Base-by-base conservation (phyloP, 1,140 invertebrate genomes). In the Drosophila ambigua region DNA sequence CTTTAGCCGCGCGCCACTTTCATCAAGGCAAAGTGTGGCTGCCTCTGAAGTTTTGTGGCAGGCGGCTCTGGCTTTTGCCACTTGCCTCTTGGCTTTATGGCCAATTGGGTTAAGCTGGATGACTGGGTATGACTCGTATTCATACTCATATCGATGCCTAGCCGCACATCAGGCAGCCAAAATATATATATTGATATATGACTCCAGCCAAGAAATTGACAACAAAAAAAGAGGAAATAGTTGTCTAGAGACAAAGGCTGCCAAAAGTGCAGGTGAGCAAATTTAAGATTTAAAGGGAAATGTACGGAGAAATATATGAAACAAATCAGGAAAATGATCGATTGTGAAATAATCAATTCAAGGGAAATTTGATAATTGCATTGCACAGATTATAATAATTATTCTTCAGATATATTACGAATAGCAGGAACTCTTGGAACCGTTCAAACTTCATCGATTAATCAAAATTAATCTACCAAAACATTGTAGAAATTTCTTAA, bases 21-120 rank as follows among this genome's bases (percentile, higher is more conserved):
- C 62, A 76, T 76, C 72, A 76, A 52, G 54, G 31, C 72, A 48
- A 69, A 69, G 66, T 49, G 65, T 55, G 67, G 65, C 54, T 77
- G 50, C 57, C 39, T 49, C 41, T 11, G 35, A 39, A 39, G 13
- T 39, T 39, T 39, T 39, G 35, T 11, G 35, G 35, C 35, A 39
- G 16, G 41, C 26, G 35, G 50, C 60, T 57, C 24, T 51, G 24
- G 60, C 53, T 20, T 46, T 57, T 39, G 35, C 35, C 35, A 39
- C 15, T 53, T 50, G 73, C 57, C 58, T 62, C 52, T 76, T 77
- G 72, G 65, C 72, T 62, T 76, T 77, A 77, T 71, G 58, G 74
- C 73, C 74, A 75, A 75, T 73, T 69, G 66, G 66, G 66, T 69
- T 69, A 69, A 49, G 66, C 64, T 24, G 31, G 64, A 23, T 66